These are phyloP conservation scores for Podarcis muralis DNA, from an alignment of 2,113 vertebrate genomes.

Conservation along the genomic window DNA sequence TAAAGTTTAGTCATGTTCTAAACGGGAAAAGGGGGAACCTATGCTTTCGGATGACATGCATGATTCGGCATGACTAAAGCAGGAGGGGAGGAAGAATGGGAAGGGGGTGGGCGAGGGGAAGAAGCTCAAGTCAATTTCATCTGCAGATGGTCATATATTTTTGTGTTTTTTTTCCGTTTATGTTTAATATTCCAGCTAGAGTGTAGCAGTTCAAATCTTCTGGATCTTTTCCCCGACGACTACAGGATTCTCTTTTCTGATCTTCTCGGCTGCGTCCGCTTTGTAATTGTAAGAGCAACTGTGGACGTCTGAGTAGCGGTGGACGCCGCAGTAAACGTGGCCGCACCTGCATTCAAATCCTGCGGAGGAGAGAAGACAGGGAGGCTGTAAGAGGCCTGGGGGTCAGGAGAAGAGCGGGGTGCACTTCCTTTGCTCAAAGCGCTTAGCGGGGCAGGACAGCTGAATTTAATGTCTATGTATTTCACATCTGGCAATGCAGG, in stretches of 20 bases:
- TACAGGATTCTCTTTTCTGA: constrained; percentile 93
- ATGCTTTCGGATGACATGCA: constrained; percentile 83
- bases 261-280: constrained; percentile 89
- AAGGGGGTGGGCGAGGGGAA: constrained; percentile 28
- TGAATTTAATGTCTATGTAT: too few species aligned
- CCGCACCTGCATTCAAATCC: constrained; percentile 90
- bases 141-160: constrained; percentile 78
- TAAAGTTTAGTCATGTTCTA: constrained; percentile 79
- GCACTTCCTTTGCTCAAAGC: background rate
- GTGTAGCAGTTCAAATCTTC: constrained; percentile 84
- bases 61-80: constrained; percentile 80
- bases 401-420: background rate
- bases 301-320: constrained; percentile 90
- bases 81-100: constrained; percentile 21
- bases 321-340: constrained; percentile 85
- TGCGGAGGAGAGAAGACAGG: constrained; percentile 62
- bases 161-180: too few species aligned
- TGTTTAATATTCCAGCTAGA: constrained; percentile 73
- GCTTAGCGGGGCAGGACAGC: too few species aligned
- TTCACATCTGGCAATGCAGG: too few species aligned
- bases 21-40: constrained; percentile 71
- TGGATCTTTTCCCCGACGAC: constrained; percentile 90
- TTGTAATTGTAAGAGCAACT: constrained; percentile 91
- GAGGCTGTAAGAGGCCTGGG: constrained; percentile 18
- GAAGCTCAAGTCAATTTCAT: constrained; percentile 79